Base-by-base conservation (phyloP, 2,797 vertebrate species). In the Huso huso region DNA sequence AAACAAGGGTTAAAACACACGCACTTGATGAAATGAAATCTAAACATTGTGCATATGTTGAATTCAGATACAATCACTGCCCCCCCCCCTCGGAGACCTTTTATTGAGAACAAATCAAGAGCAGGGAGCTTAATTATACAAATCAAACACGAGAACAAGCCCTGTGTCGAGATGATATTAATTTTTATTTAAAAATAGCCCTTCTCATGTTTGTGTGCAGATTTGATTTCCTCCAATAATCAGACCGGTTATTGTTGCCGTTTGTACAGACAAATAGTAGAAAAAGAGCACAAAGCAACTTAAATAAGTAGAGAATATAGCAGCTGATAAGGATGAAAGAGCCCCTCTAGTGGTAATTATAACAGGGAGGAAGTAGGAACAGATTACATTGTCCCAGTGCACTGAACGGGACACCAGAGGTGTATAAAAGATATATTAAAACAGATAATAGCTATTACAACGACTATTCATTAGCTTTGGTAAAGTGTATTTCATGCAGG, bases 141-240 rank as follows among this genome's bases (percentile, higher is more conserved):
- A 86, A 74, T 75, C 83, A 84, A 84, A 83, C 78, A 84, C 73
- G 75, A 79, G 49, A 48, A 64, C 79, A 84, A 86, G 75, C 80
- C 64, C 68, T 82, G 77, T 65, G 69, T 73, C 66, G 72, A 82
- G 75, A 74, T 82, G 72, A 75, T 82, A 77, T 49, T 69, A 63
- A n/a, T 71, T 78, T 81, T 82, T 7, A 23, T 80, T 77, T 65
- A 77, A 71, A 81, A 78, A 78, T 69, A 78, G 63, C 78, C 84
- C 74, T 84, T 84, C 81, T 74, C 76, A 76, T 69, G 79, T 71
- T 88, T 87, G 85, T 81, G 79, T 84, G 72, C 75, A 71, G 80
- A 78, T 85, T 87, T 88, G 79, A 87, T 90, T 89, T 88, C 79
- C 78, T 9, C 80, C 71, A 69, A 79, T 84, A 88, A 86, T 84